Conservation (phyloP, 2,888 invertebrate species). For the Serrognathus titanus region DNA sequence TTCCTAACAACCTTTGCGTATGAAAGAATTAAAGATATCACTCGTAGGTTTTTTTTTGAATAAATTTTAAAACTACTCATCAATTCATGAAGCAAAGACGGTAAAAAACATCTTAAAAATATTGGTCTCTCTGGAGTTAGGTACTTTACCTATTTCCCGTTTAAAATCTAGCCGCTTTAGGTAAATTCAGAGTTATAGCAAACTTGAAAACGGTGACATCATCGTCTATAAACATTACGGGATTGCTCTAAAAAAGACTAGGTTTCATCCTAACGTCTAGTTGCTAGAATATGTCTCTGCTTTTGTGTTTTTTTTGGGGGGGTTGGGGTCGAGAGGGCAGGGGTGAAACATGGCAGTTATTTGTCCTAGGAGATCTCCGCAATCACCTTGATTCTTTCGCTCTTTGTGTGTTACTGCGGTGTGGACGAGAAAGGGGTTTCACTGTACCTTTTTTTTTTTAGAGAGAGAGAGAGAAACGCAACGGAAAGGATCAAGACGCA, state of each 20-base stretch:
- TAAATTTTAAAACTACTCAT: conserved; percentile 18
- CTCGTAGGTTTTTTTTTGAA: neutral
- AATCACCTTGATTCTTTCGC: conserved; percentile 9
- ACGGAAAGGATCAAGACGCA: conserved; percentile 27
- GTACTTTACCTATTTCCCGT: conserved; percentile 7
- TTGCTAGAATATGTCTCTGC: conserved; percentile 9
- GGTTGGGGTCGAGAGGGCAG: neutral
- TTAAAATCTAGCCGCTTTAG: conserved; percentile 3
- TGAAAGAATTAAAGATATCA: conserved; percentile 5
- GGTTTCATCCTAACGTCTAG: conserved; percentile 9
- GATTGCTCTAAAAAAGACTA: conserved; percentile 34
- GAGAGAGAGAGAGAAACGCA: conserved; percentile 15
- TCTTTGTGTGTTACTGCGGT: neutral
- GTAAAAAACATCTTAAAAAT: conserved; percentile 42
- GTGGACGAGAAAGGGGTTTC: neutral
- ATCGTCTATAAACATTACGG: conserved; percentile 26
- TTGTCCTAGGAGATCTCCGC: conserved; percentile 10
- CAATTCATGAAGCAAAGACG: conserved; percentile 20
- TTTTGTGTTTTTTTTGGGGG: conserved; percentile 4
- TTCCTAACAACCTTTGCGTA: conserved; percentile 2
- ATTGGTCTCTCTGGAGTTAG: conserved; percentile 45
- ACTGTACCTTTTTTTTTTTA: neutral
- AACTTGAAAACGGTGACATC: conserved; percentile 13
- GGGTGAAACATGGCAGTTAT: conserved; percentile 16
- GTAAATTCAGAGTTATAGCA: conserved; percentile 8